Percentiles rank a stretch among this genome's conserved stretches.
Evolutionary conservation across 1,140 invertebrate genomes (phyloP).

Genomic region (Bathynomus jamesi): DNA sequence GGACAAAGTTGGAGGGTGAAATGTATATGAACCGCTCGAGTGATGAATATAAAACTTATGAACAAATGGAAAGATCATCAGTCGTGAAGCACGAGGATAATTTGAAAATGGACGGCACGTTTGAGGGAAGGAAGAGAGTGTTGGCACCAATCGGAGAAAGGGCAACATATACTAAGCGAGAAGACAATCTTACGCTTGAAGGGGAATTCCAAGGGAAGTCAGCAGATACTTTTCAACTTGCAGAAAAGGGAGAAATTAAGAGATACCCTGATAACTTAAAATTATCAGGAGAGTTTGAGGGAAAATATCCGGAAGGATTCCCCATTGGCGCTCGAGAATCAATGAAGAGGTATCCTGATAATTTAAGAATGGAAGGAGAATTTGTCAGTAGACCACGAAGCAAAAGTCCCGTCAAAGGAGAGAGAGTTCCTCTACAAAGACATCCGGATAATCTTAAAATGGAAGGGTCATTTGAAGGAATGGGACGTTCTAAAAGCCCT

Average conservation of each 20-base stretch:
- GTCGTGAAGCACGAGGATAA: slow-evolving; percentile 54
- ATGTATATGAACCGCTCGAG: slow-evolving; percentile 30
- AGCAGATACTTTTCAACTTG: background rate
- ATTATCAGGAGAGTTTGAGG: slow-evolving; percentile 31
- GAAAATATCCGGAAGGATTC: slow-evolving; percentile 19
- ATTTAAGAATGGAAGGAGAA: slow-evolving; percentile 37
- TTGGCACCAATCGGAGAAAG: slow-evolving; percentile 36
- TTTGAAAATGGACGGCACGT: slow-evolving; percentile 52
- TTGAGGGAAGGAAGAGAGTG: slow-evolving; percentile 46
- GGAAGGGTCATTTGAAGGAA: slow-evolving; percentile 38
- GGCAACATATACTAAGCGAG: slow-evolving; percentile 44
- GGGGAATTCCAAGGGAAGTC: slow-evolving; percentile 8
- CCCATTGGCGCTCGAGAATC: slow-evolving; percentile 30
- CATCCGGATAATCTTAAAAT: slow-evolving; percentile 49
- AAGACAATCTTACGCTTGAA: slow-evolving; percentile 37
- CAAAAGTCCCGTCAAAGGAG: slow-evolving; percentile 42
- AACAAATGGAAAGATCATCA: slow-evolving; percentile 38
- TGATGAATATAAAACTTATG: slow-evolving; percentile 23
- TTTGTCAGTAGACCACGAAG: slow-evolving; percentile 46
- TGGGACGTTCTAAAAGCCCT: slow-evolving; percentile 4
- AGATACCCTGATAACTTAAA: slow-evolving; percentile 32
- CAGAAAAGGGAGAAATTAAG: slow-evolving; percentile 26
- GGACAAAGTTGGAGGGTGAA: slow-evolving; percentile 47
- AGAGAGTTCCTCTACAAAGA: slow-evolving; percentile 44
- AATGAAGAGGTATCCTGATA: slow-evolving; percentile 34